Conservation (phyloP, 23 tunicate genomes). For the Ciona savignyi region DNA sequence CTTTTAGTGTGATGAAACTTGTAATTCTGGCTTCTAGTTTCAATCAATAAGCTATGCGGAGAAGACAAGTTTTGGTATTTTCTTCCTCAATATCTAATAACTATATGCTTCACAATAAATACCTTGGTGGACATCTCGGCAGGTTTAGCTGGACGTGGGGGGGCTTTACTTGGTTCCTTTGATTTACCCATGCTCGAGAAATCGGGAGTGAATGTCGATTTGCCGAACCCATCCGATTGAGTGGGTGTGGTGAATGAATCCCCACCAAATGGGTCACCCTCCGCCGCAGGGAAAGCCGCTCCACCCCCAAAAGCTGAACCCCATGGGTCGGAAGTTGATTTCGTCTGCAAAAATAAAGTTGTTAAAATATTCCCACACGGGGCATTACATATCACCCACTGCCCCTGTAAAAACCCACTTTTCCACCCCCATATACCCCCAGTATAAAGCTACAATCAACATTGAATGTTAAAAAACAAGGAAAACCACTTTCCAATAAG, state of each 20-base stretch:
- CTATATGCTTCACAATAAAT: not conserved
- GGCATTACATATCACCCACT: no score
- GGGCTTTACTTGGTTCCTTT: constrained; percentile 21
- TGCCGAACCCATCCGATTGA: constrained; percentile 2
- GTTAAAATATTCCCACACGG: no score
- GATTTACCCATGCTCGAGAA: not conserved
- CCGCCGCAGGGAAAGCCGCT: not conserved
- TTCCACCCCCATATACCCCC: no score
- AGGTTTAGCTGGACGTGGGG: constrained; percentile 28
- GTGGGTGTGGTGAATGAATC: constrained; percentile 20
- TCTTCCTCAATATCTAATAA: no score
- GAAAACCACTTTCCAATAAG: no score
- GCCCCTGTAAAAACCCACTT: no score
- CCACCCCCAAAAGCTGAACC: constrained; percentile 74
- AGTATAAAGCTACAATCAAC: no score
- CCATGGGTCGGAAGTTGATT: constrained; percentile 67
- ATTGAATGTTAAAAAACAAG: no score
- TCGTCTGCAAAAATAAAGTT: not conserved
- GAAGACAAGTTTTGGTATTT: no score
- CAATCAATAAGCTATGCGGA: no score
- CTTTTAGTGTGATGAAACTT: no score
- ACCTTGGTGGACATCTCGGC: not conserved
- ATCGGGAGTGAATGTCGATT: constrained; percentile 20
- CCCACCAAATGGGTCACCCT: constrained; percentile 63
- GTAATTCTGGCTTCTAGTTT: no score